Evolutionary conservation across 2,888 invertebrate genomes (phyloP), one percentile per base, ranked within the genome.

Genomic region (Agrochola litura): DNA sequence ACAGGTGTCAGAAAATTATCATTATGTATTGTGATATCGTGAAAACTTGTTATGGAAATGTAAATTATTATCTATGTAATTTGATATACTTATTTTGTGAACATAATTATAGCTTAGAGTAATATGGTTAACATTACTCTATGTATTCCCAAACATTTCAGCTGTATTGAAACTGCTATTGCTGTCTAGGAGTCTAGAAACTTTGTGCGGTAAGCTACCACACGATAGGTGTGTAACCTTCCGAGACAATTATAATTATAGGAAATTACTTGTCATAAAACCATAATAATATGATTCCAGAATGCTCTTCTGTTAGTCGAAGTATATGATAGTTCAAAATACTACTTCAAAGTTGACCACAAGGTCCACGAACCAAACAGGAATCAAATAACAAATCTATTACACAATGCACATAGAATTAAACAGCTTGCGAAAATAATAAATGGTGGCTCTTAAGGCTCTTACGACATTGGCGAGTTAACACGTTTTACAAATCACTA

Each of bases 401-500:
- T 80, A 77, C 84, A 65, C 37, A 84, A 82, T 81, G 58, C 43
- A 78, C 37, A 69, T 83, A 79, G 66, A 79, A 83, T 85, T 66
- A 84, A 75, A 82, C 66, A 83, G 81, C 79, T 88, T 81, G 86
- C 88, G 87, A 91, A 88, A 90, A 89, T 89, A 92, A 92, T 90
- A 90, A 90, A 93, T 91, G 43, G 84, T 85, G 66, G 81, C 83
- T 86, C 88, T 91, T 88, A 90, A 86, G 79, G 79, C 87, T 88
- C 88, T 89, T 88, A 88, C 91, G 89, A 91, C 89, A 91, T 86
- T 82, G 81, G 84, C 86, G 80, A 89, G 88, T 89, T 90, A 90
- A 88, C 90, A 91, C 87, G 89, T 91, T 90, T 88, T 91, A 91
- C 90, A 91, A 92, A 92, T 92, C 88, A 89, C 89, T 86, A 84